Conservation (phyloP, 1,140 invertebrate genomes). For the Chironomus striatipennis region DNA sequence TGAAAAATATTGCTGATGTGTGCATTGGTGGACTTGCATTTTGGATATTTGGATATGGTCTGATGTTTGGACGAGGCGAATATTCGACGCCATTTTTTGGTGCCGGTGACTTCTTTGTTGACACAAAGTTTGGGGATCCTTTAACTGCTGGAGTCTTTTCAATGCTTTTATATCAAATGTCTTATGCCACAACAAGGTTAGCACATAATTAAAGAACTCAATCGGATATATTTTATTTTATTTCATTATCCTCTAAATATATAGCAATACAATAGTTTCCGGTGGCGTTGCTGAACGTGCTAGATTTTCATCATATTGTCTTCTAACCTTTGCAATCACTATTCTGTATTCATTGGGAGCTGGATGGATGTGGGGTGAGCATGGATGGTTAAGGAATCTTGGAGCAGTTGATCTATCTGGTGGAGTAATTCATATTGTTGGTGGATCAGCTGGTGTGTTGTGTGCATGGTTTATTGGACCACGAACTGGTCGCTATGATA, state of each 20-base stretch:
- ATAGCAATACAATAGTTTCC: background rate
- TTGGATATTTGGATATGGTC: background rate
- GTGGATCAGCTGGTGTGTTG: background rate
- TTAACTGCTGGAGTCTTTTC: background rate
- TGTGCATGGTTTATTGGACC: background rate
- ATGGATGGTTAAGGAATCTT: background rate
- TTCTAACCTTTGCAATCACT: background rate
- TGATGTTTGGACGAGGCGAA: background rate
- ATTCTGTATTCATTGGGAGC: background rate
- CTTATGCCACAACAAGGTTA: background rate
- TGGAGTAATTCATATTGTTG: conserved; percentile 4
- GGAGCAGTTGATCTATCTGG: background rate
- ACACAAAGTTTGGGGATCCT: background rate
- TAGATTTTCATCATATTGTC: background rate
- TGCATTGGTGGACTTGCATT: background rate
- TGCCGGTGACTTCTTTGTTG: background rate
- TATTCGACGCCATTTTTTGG: background rate
- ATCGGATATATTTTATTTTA: too few species aligned
- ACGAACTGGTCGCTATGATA: background rate
- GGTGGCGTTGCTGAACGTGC: background rate
- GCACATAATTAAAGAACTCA: too few species aligned
- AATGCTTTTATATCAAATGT: background rate
- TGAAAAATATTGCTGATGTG: background rate
- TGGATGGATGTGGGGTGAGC: conserved; percentile 4
- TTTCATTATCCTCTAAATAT: too few species aligned